Evolutionary conservation across 37 sponge, comb jelly and placozoan species (phyloP), one percentile per base, ranked within the genome.

Genomic region (Ephydatia muelleri): DNA sequence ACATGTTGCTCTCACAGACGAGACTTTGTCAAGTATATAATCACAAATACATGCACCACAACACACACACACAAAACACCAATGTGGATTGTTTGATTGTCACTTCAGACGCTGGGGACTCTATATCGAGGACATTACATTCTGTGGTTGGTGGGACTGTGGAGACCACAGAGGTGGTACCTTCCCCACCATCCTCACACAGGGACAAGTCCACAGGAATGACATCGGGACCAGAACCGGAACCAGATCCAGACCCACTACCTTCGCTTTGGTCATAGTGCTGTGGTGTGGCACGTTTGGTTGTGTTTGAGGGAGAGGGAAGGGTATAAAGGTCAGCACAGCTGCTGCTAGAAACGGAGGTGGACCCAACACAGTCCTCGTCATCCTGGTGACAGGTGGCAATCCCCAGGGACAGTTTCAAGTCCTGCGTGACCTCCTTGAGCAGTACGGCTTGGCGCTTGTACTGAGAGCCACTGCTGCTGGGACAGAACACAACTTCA

Each of bases 351-450:
- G 57, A 19, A 21, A 57, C 16, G 57, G 57, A 57, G 9, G 57
- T 57, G 57, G 57, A 16, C 9, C 57, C 57, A 57, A 13, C 6
- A 11, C 80, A 79, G 30, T 79, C 80, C 80, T 79, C 80, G 65
- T 79, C 80, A 30, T 79, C 80, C 33, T 3, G 48, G 29, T 33
- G 65, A 29, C 80, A 79, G 23, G 80, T 65, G n/a, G 19, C 23
- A 5, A 30, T 6, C 23, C 66, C 47, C 21, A 33, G 22, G 31
- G 65, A 27, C 21, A 79, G 34, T 21, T 79, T 79, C 23, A 79
- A 21, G 22, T 79, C 80, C 32, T 57, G 80, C 2, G 80, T 79
- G 66, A 79, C 65, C 35, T 6, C 11, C 66, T 79, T 33, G 5
- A 79, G 80, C 21, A 65, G 66, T 30, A 4, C n/a, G 19, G 34